Conservation (phyloP, 2,888 invertebrate genomes). For the Lomographa bimaculata region DNA sequence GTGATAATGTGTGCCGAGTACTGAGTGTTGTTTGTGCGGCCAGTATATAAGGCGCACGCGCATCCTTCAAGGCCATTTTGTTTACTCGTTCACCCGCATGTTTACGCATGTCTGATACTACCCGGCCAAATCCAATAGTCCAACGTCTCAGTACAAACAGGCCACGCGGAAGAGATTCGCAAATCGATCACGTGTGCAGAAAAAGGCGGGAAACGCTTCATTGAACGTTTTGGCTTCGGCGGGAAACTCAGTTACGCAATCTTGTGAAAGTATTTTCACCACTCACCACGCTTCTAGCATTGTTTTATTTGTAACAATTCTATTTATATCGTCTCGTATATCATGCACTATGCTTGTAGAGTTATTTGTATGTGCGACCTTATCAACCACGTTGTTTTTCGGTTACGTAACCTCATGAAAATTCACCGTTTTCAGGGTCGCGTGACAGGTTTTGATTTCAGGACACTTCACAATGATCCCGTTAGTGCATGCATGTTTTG, state of each 20-base stretch:
- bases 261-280: constrained; percentile 63
- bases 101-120: constrained; percentile 59
- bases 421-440: constrained; percentile 24
- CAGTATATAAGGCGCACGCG: constrained; percentile 54
- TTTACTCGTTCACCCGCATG: constrained; percentile 71
- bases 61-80: constrained; percentile 75
- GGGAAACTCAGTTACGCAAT: constrained; percentile 70
- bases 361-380: constrained; percentile 7
- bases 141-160: constrained; percentile 36
- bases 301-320: constrained; percentile 27
- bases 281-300: constrained; percentile 26
- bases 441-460: constrained; percentile 4
- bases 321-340: constrained; percentile 28
- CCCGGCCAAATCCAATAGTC: constrained; percentile 47
- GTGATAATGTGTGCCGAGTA: constrained; percentile 47
- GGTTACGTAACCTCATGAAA: constrained; percentile 28
- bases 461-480: constrained; percentile 12
- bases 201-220: constrained; percentile 78
- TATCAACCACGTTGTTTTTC: constrained; percentile 33
- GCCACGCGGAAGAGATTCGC: constrained; percentile 40
- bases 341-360: constrained; percentile 11
- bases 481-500: constrained; percentile 20
- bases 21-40: constrained; percentile 56
- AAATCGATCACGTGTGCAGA: constrained; percentile 58
- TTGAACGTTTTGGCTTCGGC: constrained; percentile 74